Conservation (phyloP, 2,888 invertebrate species). For the Ischnus inquisitorius region DNA sequence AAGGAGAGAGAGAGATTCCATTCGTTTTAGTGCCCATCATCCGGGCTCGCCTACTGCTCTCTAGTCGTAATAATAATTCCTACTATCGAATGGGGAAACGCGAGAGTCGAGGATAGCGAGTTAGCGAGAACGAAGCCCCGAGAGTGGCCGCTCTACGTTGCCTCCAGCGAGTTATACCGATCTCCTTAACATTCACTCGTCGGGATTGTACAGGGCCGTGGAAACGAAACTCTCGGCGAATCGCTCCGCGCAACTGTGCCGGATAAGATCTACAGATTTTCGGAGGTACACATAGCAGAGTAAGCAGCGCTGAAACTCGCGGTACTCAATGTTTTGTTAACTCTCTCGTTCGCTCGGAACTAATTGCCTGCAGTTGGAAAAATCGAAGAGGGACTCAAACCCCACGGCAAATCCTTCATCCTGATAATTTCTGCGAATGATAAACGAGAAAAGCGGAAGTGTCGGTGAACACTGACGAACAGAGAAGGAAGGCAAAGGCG, state of each 20-base stretch:
- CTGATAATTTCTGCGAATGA: constrained; percentile 60
- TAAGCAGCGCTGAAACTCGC: too few relatives aligned
- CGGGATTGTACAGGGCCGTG: neutral
- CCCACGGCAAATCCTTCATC: constrained; percentile 14
- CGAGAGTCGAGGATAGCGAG: constrained; percentile 4
- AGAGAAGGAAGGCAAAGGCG: constrained; percentile 32
- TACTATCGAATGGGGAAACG: constrained; percentile 46
- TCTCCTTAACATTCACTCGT: neutral
- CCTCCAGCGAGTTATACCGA: neutral
- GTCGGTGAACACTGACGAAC: constrained; percentile 53
- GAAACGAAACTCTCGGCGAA: neutral
- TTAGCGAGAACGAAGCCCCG: constrained; percentile 1
- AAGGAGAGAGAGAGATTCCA: constrained; percentile 48
- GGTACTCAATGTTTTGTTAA: too few relatives aligned
- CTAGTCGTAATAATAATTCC: constrained; percentile 63
- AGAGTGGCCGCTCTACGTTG: constrained; percentile 9
- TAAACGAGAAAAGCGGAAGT: constrained; percentile 64
- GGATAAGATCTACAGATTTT: constrained; percentile 38
- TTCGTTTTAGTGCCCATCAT: constrained; percentile 67
- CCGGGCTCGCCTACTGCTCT: constrained; percentile 36
- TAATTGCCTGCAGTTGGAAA: constrained; percentile 15
- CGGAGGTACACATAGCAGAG: neutral
- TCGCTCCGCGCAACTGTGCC: constrained; percentile 9
- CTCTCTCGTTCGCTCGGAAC: constrained; percentile 13
- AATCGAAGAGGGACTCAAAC: neutral